These are phyloP conservation scores for Dreissena rostriformis DNA, from an alignment of 1,140 invertebrate genomes.

Conservation along the genomic window DNA sequence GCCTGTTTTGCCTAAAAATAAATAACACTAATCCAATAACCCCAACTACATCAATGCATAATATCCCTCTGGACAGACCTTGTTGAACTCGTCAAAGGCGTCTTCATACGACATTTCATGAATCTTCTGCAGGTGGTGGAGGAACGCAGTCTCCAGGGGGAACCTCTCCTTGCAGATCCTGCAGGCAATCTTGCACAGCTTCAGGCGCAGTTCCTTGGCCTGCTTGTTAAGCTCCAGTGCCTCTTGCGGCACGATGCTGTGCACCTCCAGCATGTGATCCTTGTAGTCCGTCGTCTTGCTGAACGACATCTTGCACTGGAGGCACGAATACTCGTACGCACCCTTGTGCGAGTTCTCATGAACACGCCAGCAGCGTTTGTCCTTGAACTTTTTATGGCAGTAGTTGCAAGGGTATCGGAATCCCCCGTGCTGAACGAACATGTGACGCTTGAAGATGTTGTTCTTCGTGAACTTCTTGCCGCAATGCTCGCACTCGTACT, in stretches of 20 bases:
- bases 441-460: conserved; percentile 28
- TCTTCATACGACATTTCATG: not conserved
- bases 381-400: conserved; percentile 43
- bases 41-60: too few species aligned
- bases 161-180: conserved; percentile 30
- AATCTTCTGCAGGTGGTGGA: conserved; percentile 20
- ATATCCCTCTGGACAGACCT: not conserved
- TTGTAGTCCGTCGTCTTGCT: conserved; percentile 15
- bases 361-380: conserved; percentile 16
- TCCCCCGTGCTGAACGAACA: conserved; percentile 40
- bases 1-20: too few species aligned
- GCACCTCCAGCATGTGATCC: conserved; percentile 29
- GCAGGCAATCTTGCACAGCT: conserved; percentile 27
- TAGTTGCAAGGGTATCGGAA: conserved; percentile 30
- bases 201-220: conserved; percentile 12
- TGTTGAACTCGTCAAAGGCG: not conserved
- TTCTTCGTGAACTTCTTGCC: conserved; percentile 30
- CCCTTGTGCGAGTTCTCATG: conserved; percentile 48
- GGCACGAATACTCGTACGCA: conserved; percentile 26
- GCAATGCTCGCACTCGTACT: conserved; percentile 35
- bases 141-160: conserved; percentile 20
- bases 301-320: conserved; percentile 30
- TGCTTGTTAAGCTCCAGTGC: conserved; percentile 19
- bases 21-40: too few species aligned
- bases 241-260: conserved; percentile 23